Base-by-base conservation (phyloP, 2,797 vertebrate genomes). In the Melanitta fusca region DNA sequence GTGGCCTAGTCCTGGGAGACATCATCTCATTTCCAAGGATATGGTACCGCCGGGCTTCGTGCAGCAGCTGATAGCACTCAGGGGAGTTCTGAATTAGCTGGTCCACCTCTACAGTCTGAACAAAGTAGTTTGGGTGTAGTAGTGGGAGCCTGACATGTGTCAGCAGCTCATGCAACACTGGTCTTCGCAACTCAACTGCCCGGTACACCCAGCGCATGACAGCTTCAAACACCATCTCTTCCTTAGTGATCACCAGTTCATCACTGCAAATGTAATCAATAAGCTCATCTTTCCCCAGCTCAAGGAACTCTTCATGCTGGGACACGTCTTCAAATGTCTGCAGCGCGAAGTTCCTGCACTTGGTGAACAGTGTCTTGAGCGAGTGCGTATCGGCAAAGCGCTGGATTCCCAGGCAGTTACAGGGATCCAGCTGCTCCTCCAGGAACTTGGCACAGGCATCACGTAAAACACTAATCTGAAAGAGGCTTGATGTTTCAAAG, bases 1-100 rank as follows among this genome's bases (percentile, higher is more conserved):
- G 99, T 30, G 99, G 99, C 86, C 99, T 98, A 18, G 99, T 99
- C 96, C 99, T 98, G 93, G 99, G 98, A 72, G 99, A 99, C 99
- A 99, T 99, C 99, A 99, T 99, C 97, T 99, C 99, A 54, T 99
- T 99, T 85, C 99, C 99, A 11, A 99, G 99, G 92, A 99, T 99
- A 22, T 99, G 99, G 97, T 99, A 99, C 58, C 99, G 98, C 56
- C 99, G 98, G 89, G 99, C 99, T 97, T 99, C 99, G 1, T 99
- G 99, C 91, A 99, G 98, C 72, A 99, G 98, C 89, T 99, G 99
- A 54, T 99, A 99, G 98, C 99, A 99, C 92, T 99, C 99, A 1
- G 99, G 99, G 57, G 99, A 98, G 13, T 98, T 99, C 98, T 99
- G 99, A 92, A 99, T 99, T 95, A 99, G 96, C 91, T 99, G 98